Evolutionary conservation across 2,888 invertebrate species (phyloP), one percentile per base, ranked within the genome.

Genomic region (Spodoptera exigua): DNA sequence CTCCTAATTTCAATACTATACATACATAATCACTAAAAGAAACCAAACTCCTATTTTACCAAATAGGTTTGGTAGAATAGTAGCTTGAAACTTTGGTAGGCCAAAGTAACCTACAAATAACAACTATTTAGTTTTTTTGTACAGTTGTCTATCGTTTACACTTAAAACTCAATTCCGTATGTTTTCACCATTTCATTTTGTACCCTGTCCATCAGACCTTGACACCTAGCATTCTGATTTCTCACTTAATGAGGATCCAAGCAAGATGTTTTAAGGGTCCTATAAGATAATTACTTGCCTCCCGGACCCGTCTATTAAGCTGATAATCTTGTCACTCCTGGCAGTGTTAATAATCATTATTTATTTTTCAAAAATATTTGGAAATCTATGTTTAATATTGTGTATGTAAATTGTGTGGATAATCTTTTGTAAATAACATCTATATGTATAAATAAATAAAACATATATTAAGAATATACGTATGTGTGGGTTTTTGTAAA

Each of bases 141-240:
- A n/a, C n/a, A 37, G 5, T 9, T 14, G 3, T 7, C 0, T 13
- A 39, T 12, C 16, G 11, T 14, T 3, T 11, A 34, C 16, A 47
- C 11, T 0, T n/a, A n/a, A 43, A 54, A 14, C 7, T 5, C 10
- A 9, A 5, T 0, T 0, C 5, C 55, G 49, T 74, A 58, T 76
- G 49, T 70, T 74, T 77, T 17, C 44, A 45, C 45, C 58, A 65
- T 68, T 71, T 77, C 78, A 76, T 75, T 71, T 70, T 18, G 61
- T 18, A 62, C 55, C 61, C 62, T 76, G 75, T 71, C 78, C 71
- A 57, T 77, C 68, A 44, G 63, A 46, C 61, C 75, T 68, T 77
- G 65, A 57, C 71, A 59, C 46, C 65, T 56, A 61, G 45, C 60
- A 57, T 49, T 52, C 41, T 61, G 59, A 62, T 70, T 71, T 68